Base-by-base conservation (phyloP, 2,113 vertebrate genomes). In the Neopipo cinnamomea region DNA sequence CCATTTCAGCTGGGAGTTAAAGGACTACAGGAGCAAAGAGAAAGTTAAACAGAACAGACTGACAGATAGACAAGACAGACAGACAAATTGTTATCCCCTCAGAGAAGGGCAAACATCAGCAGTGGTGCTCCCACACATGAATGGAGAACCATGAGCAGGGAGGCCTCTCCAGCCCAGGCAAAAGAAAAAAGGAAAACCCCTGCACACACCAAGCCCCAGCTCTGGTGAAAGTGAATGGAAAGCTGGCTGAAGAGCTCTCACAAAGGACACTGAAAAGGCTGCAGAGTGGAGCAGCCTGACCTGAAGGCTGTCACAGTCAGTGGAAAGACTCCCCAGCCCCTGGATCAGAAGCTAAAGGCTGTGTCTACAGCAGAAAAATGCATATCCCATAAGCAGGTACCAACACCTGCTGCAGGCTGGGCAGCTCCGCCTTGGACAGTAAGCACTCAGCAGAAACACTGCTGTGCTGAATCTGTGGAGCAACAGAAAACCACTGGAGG, bases 221-320 rank as follows among this genome's bases (percentile, higher is more conserved):
- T 49, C 68, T 55, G 55, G 85, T 59, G 65, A 66, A 88, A 84
- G 63, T 0, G 0, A 80, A 55, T 33, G 75, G 47, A 84, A 84
- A 68, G 66, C 33, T 65, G 82, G 49, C 72, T 75, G 58, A 74
- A 83, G 55, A 94, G 81, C 31, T 93, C 94, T 95, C 85, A 95
- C 91, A 88, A 93, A 90, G 65, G 52, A 74, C 39, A 31, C 39
- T 59, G 78, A 93, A 94, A 95, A 93, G 53, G n/a, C 52, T 50
- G 28, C 78, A 62, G 70, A 12, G 22, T 0, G 2, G 37, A 82
- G 44, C 56, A 87, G 81, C 70, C 79, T 67, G 8, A 50, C 9
- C 24, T 75, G 39, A 70, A 68, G 66, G 66, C 77, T 65, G 21
- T 35, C 46, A 49, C 31, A 78, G 8, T 61, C 37, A 62, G 28